phyloP scores from a whole-genome alignment of 2,888 invertebrate species.

The Nephrocerus scutellatus region DNA sequence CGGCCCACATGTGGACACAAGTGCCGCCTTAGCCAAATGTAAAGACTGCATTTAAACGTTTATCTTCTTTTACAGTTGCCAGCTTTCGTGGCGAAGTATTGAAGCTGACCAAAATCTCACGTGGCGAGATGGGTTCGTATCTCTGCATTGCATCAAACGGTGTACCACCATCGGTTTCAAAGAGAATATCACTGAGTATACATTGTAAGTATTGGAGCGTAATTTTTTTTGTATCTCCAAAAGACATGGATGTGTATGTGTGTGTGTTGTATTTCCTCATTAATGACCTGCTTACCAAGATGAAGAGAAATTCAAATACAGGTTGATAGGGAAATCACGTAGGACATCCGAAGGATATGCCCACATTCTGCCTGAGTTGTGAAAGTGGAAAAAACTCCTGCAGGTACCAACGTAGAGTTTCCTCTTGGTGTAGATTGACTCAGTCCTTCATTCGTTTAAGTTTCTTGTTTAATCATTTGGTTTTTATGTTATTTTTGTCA shows the following conservation, averaged over 20 bases:
- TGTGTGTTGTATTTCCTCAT: too few species aligned
- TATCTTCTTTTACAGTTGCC: slow-evolving; percentile 51
- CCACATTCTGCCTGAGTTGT: too few species aligned
- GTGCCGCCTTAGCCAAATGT: neutral
- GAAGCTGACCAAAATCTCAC: slow-evolving; percentile 69
- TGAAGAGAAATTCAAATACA: neutral
- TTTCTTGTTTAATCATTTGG: too few species aligned
- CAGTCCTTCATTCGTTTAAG: slow-evolving; percentile 11
- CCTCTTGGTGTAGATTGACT: too few species aligned
- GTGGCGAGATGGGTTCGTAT: slow-evolving; percentile 86
- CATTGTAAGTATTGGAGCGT: slow-evolving; percentile 68
- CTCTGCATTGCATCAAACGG: slow-evolving; percentile 85
- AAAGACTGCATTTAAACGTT: neutral
- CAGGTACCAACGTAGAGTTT: too few species aligned
- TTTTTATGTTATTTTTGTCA: neutral
- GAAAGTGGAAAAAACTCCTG: too few species aligned
- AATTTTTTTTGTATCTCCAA: too few species aligned
- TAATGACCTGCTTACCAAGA: neutral
- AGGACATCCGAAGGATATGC: too few species aligned
- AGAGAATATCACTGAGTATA: slow-evolving; percentile 79
- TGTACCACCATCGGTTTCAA: slow-evolving; percentile 81
- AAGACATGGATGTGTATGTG: neutral
- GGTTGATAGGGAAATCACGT: too few species aligned
- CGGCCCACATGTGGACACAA: neutral
- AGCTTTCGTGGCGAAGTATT: slow-evolving; percentile 70